A percentile compares a stretch with the other conserved stretches of the same genome.
Evolutionary conservation across 2,797 vertebrate genomes (phyloP).

Genomic region (Sebastolobus alascanus): DNA sequence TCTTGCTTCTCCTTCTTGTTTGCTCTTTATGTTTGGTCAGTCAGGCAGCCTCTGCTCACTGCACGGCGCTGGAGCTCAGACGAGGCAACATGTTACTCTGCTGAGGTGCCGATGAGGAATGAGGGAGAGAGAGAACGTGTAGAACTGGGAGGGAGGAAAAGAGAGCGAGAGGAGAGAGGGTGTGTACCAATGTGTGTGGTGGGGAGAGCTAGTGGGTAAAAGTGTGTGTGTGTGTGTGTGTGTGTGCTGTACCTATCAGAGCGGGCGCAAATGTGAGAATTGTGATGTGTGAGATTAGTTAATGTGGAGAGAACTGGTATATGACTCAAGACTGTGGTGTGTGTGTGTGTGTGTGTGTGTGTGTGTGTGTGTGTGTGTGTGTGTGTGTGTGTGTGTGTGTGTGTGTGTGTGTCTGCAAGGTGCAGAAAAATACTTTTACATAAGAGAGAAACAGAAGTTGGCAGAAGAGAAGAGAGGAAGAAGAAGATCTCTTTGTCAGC

Average conservation of each 20-base stretch:
- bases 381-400: constrained; percentile 15
- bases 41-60: constrained; percentile 41
- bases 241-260: constrained; percentile 42
- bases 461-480: constrained; percentile 33
- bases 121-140: constrained; percentile 61
- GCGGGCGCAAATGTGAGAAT: constrained; percentile 57
- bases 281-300: constrained; percentile 59
- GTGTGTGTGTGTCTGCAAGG: constrained; percentile 18
- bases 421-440: constrained; percentile 40
- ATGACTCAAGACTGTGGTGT: constrained; percentile 50
- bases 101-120: constrained; percentile 77
- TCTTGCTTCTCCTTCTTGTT: constrained; percentile 19
- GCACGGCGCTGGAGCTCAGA: constrained; percentile 47
- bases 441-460: constrained; percentile 47
- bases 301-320: constrained; percentile 45
- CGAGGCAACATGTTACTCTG: constrained; percentile 72
- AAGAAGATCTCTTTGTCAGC: constrained; percentile 29
- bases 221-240: constrained; percentile 55
- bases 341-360: constrained; percentile 8
- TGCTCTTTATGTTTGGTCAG: constrained; percentile 45
- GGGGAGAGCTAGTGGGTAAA: constrained; percentile 44
- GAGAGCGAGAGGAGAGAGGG: constrained; percentile 60
- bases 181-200: constrained; percentile 61
- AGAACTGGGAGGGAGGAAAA: constrained; percentile 60
- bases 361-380: constrained; percentile 7